Evolutionary conservation across 1,140 invertebrate species (phyloP).

Genomic region (Drosophila athabasca): DNA sequence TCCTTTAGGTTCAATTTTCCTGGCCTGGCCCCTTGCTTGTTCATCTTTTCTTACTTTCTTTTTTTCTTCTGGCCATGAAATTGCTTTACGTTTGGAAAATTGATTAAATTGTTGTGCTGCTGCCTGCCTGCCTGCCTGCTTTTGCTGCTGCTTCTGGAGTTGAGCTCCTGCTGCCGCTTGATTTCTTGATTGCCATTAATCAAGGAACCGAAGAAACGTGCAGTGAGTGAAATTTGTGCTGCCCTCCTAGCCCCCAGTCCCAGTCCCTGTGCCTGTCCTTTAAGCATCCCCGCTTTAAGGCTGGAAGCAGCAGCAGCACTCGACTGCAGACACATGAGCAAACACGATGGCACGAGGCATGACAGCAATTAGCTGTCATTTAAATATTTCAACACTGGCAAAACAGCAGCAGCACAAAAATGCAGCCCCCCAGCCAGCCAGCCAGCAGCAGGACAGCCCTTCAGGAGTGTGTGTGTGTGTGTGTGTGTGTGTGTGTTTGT

Average conservation of each 20-base stretch:
- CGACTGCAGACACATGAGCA: constrained; percentile 69
- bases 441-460: constrained; percentile 9
- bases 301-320: constrained; percentile 17
- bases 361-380: constrained; percentile 79
- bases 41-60: constrained; percentile 12
- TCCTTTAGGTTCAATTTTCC: constrained; percentile 57
- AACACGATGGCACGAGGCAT: constrained; percentile 47
- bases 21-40: constrained; percentile 10
- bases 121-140: constrained; percentile 35
- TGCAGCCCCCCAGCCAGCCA: constrained; percentile 35
- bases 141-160: constrained; percentile 25
- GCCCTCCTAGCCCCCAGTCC: background rate
- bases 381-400: constrained; percentile 74
- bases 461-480: constrained; percentile 3
- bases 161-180: constrained; percentile 41
- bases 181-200: constrained; percentile 79
- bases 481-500: background rate
- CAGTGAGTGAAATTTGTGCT: constrained; percentile 43
- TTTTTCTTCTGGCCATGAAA: constrained; percentile 52
- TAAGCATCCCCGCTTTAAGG: constrained; percentile 4
- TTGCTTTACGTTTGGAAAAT: constrained; percentile 76
- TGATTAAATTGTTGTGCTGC: constrained; percentile 75
- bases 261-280: constrained; percentile 2
- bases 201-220: constrained; percentile 51
- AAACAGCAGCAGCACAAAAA: constrained; percentile 47